Conservation (phyloP, 2,113 vertebrate genomes). For the Ginglymostoma cirratum region DNA sequence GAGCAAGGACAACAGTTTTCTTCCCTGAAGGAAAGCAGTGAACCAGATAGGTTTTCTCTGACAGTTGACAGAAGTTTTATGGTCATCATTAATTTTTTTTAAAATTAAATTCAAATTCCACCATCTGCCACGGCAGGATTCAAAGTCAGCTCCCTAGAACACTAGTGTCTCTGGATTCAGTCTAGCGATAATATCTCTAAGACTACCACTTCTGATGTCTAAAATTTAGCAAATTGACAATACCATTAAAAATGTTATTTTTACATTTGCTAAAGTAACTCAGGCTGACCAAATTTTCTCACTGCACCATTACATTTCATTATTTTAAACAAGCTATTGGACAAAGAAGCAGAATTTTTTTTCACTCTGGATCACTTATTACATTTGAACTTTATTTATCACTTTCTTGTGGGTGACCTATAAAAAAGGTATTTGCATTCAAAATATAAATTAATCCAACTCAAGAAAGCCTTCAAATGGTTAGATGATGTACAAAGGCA, state of each 20-base stretch:
- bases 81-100: too few species aligned
- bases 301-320: not conserved
- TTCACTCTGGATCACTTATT: not conserved
- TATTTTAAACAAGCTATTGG: not conserved
- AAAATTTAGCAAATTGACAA: slow-evolving; percentile 23
- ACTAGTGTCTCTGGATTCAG: too few species aligned
- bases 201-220: not conserved
- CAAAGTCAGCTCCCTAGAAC: too few species aligned
- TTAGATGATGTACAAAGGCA: not conserved
- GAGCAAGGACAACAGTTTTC: too few species aligned
- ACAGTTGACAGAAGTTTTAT: too few species aligned
- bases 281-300: not conserved
- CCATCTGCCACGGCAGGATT: too few species aligned
- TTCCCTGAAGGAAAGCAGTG: too few species aligned
- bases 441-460: slow-evolving; percentile 38
- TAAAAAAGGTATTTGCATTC: slow-evolving; percentile 5
- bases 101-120: too few species aligned
- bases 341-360: slow-evolving; percentile 47
- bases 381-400: not conserved
- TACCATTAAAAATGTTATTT: not conserved
- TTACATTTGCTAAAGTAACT: not conserved
- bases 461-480: not conserved
- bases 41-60: too few species aligned
- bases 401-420: not conserved
- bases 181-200: too few species aligned